A percentile compares a stretch with the other conserved stretches of the same genome.
These are phyloP conservation scores for Nothura maculosa DNA, from an alignment of 2,797 vertebrate species.

Conservation along the genomic window DNA sequence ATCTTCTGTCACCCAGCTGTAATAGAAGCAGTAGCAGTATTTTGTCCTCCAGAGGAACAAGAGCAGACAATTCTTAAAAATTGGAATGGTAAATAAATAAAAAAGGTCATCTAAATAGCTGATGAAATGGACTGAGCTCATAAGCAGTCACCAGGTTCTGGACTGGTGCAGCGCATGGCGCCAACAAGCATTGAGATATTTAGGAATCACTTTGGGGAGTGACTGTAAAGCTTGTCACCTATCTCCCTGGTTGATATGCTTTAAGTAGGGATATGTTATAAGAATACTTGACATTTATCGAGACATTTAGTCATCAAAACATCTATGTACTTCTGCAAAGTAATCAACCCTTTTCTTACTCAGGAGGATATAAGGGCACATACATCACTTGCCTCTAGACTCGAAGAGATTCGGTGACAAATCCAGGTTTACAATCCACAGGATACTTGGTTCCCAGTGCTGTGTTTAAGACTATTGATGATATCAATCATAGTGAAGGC, in stretches of 20 bases:
- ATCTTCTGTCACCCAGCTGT: background rate
- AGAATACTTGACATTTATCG: constrained; percentile 46
- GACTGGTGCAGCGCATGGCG: background rate
- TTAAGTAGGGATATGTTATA: background rate
- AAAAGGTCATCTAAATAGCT: background rate
- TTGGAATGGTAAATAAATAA: background rate
- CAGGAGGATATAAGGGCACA: background rate
- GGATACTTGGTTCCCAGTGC: constrained; percentile 21
- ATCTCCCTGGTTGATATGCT: background rate
- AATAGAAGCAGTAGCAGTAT: background rate
- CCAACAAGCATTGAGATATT: background rate
- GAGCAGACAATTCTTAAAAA: background rate
- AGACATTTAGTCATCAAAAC: constrained; percentile 44
- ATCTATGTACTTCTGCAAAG: background rate
- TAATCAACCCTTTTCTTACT: constrained; percentile 23
- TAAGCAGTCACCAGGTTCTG: background rate
- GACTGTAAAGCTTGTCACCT: constrained; percentile 23
- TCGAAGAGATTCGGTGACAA: constrained; percentile 47
- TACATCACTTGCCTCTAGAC: constrained; percentile 10
- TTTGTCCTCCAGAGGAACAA: background rate
- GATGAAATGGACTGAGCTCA: background rate
- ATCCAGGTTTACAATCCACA: constrained; percentile 51
- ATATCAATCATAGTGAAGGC: constrained; percentile 55
- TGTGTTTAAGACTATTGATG: constrained; percentile 52
- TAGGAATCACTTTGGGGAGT: background rate